phyloP scores from a whole-genome alignment of 2,113 vertebrate genomes.

The Phyllostomus hastatus region DNA sequence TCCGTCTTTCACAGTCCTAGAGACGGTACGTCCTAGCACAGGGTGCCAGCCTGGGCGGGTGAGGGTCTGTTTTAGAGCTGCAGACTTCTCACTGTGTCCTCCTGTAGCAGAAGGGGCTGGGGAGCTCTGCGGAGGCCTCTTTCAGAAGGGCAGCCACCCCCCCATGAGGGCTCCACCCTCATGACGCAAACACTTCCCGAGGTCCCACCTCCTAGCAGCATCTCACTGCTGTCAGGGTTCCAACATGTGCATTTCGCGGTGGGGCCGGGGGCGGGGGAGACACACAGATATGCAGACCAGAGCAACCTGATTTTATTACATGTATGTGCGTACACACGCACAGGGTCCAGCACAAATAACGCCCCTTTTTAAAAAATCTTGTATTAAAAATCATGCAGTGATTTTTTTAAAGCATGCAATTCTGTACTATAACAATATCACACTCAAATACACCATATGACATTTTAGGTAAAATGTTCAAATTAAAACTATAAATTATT shows the following conservation, averaged over 20 bases:
- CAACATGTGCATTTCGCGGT: background rate
- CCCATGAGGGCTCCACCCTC: background rate
- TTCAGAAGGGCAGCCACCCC: background rate
- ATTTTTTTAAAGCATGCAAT: no score
- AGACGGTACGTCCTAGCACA: background rate
- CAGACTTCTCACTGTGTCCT: background rate
- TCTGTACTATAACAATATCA: no score
- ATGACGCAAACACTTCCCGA: background rate
- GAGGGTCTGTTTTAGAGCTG: background rate
- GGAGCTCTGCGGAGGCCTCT: background rate
- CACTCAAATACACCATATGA: no score
- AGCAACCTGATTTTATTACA: background rate
- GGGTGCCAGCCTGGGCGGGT: background rate
- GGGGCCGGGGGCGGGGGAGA: background rate
- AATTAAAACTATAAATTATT: no score
- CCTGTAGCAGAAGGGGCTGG: background rate
- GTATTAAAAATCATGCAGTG: no score
- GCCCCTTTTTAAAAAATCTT: no score
- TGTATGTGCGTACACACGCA: background rate
- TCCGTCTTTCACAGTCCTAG: background rate
- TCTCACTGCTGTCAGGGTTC: background rate
- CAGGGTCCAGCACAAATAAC: no score
- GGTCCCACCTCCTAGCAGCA: background rate
- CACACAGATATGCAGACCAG: background rate
- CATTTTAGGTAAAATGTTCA: no score